These are phyloP conservation scores for Sebastes itinus DNA, from an alignment of 2,797 vertebrate genomes.

Conservation along the genomic window DNA sequence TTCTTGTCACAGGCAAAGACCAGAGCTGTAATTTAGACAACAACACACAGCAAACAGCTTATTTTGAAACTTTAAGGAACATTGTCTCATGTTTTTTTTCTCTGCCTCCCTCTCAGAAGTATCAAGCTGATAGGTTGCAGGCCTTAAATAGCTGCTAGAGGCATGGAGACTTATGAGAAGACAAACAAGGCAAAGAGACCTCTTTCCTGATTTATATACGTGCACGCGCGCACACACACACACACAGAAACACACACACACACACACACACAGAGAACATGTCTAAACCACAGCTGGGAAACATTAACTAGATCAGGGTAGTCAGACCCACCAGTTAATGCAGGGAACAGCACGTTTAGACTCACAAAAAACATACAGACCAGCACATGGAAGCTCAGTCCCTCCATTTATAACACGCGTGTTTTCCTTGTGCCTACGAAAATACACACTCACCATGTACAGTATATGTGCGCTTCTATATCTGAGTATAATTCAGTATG, in stretches of 20 bases:
- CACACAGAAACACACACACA: not conserved
- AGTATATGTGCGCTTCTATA: not conserved
- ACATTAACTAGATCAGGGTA: slow-evolving; percentile 71
- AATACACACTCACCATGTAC: slow-evolving; percentile 5
- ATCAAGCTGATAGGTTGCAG: not conserved
- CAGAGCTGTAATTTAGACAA: not conserved
- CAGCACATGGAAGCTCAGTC: slow-evolving; percentile 18
- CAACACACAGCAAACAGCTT: not conserved
- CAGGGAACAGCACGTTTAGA: slow-evolving; percentile 53
- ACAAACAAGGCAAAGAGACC: slow-evolving; percentile 39
- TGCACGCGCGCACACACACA: slow-evolving; percentile 11
- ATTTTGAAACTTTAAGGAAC: not conserved
- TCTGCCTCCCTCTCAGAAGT: slow-evolving; percentile 4
- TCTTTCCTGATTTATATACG: slow-evolving; percentile 7
- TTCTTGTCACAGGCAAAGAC: not conserved
- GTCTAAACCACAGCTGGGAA: slow-evolving; percentile 73
- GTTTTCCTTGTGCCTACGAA: slow-evolving; percentile 6
- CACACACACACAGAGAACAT: slow-evolving; percentile 16
- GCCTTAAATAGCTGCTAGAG: slow-evolving; percentile 33
- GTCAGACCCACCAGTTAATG: slow-evolving; percentile 46
- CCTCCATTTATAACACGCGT: not conserved
- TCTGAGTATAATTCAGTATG: not conserved
- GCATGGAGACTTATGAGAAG: slow-evolving; percentile 11
- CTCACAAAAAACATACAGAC: slow-evolving; percentile 35
- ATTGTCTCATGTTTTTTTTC: not conserved